phyloP scores from a whole-genome alignment of 2,113 vertebrate genomes.

The Nyctibius bracteatus region DNA sequence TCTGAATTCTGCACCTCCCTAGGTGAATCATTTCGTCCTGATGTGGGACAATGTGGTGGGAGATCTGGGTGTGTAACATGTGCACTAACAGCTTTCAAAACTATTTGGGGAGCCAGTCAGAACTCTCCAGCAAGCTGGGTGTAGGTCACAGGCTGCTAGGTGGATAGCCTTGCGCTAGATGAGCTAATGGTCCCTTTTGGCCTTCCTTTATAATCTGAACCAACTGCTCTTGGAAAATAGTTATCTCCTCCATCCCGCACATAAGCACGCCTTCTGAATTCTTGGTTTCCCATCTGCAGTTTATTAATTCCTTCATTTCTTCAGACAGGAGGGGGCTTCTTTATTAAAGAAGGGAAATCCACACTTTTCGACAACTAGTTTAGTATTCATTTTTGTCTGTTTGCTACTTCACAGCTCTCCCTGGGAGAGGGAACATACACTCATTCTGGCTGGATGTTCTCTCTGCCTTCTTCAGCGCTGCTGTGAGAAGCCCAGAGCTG shows the following conservation, averaged over 20 bases:
- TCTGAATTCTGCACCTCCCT: background rate
- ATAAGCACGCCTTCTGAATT: background rate
- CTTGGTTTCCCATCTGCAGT: background rate
- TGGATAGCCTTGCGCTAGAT: background rate
- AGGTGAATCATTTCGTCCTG: background rate
- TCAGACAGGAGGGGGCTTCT: background rate
- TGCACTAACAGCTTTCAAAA: background rate
- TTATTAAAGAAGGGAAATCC: background rate
- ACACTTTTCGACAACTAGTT: background rate
- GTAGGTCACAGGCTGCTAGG: background rate
- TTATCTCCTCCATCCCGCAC: background rate
- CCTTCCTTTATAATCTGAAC: background rate
- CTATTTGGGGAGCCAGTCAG: background rate
- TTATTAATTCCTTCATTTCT: background rate
- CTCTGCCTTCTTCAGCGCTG: background rate
- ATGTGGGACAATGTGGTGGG: background rate
- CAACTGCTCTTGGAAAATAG: background rate
- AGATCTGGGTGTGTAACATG: background rate
- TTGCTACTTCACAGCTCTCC: background rate
- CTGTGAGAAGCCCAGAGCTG: background rate
- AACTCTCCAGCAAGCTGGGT: background rate
- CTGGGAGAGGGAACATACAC: background rate
- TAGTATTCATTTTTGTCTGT: background rate
- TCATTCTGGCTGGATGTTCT: background rate
- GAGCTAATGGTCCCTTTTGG: background rate